phyloP scores from a whole-genome alignment of 2,113 vertebrate genomes.

The Eclectus roratus region DNA sequence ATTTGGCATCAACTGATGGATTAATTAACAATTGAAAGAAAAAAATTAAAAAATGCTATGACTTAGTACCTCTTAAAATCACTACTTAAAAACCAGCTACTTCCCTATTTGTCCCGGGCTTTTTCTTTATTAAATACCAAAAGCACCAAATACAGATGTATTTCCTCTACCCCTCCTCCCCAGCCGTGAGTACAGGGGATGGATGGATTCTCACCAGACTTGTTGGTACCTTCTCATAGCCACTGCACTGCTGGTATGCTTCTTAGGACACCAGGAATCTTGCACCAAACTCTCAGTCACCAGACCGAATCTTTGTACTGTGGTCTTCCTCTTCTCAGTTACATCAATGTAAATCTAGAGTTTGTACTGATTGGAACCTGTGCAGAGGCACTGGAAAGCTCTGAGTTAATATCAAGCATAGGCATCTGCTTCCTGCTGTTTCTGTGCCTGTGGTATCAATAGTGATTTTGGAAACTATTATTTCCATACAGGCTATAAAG shows the following conservation, averaged over 20 bases:
- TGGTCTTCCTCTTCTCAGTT: not conserved
- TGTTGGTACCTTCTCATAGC: not conserved
- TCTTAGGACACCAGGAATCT: not conserved
- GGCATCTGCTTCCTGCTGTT: not conserved
- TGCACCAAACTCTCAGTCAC: not conserved
- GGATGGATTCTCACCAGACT: not conserved
- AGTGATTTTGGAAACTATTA: conserved; percentile 10
- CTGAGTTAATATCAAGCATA: not conserved
- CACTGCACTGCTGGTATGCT: not conserved
- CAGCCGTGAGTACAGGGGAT: not conserved
- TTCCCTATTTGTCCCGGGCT: not conserved
- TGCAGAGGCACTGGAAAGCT: not conserved
- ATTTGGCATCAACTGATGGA: not conserved
- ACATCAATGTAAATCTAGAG: not conserved
- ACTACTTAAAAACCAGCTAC: not conserved
- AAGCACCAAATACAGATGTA: not conserved
- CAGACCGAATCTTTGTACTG: not conserved
- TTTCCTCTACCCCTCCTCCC: not conserved
- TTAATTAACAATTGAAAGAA: not conserved
- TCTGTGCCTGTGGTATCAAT: conserved; percentile 9
- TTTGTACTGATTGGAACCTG: not conserved
- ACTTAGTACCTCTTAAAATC: not conserved
- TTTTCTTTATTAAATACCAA: not conserved
- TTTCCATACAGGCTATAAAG: not conserved
- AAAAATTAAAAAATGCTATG: not conserved